Percentiles rank a stretch among this genome's conserved stretches.
Conservation (phyloP, 1,140 invertebrate genomes). For the Brachionus koreanus region DNA sequence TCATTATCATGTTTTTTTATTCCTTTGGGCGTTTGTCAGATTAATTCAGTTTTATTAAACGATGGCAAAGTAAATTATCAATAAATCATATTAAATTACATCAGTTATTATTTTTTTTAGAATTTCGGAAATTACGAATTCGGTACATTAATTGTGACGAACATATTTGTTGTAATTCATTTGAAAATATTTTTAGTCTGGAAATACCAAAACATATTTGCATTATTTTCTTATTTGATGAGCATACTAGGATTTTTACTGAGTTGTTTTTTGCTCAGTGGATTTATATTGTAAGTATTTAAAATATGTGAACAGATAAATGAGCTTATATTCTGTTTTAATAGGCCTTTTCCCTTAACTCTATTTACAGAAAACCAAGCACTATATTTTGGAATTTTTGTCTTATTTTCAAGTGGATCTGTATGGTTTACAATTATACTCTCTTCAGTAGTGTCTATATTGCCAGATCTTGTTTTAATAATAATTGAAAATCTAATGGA, state of each 20-base stretch:
- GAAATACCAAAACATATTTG: conserved; percentile 27
- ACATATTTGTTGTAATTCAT: not conserved
- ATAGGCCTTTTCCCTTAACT: conserved; percentile 24
- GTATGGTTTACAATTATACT: conserved; percentile 66
- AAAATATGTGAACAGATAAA: not conserved
- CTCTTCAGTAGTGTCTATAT: conserved; percentile 61
- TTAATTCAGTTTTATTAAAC: not conserved
- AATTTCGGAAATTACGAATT: not conserved
- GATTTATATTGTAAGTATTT: conserved; percentile 33
- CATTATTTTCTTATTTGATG: conserved; percentile 26
- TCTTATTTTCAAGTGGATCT: conserved; percentile 61
- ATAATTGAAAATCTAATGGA: conserved; percentile 46
- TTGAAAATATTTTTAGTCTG: conserved; percentile 40
- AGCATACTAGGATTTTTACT: conserved; percentile 13
- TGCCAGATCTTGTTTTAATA: conserved; percentile 62
- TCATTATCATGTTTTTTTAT: conserved; percentile 33
- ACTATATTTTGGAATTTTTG: conserved; percentile 65
- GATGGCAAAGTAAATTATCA: not conserved
- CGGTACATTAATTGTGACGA: not conserved
- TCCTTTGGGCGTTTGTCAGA: not conserved
- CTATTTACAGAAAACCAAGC: conserved; percentile 51
- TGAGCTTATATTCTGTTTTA: not conserved
- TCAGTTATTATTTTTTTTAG: not conserved
- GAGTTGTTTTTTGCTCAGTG: conserved; percentile 8
- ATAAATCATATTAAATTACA: not conserved